These are phyloP conservation scores for Clamator glandarius DNA, from an alignment of 2,797 vertebrate genomes.

Conservation along the genomic window DNA sequence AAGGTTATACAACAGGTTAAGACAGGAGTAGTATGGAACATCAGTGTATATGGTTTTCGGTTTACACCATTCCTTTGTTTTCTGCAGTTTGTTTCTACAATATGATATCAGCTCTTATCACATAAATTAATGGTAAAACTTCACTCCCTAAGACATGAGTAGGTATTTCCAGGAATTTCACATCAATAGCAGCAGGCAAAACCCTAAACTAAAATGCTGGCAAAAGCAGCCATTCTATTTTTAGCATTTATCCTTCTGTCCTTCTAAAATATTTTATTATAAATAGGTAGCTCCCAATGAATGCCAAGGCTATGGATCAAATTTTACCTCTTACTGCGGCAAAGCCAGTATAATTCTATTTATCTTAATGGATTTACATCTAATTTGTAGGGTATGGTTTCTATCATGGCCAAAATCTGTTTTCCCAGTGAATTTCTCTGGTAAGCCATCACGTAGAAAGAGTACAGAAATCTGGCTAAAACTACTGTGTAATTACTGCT, in stretches of 20 bases:
- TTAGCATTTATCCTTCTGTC: neutral
- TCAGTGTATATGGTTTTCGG: neutral
- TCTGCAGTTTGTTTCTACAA: neutral
- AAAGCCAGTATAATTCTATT: neutral
- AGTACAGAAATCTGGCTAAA: neutral
- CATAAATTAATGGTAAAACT: neutral
- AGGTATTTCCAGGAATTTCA: neutral
- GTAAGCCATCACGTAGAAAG: neutral
- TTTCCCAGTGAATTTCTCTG: neutral
- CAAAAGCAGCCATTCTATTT: neutral
- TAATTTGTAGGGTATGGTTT: neutral
- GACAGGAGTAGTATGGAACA: neutral
- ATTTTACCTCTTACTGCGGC: neutral
- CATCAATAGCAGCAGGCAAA: neutral
- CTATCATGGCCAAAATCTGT: neutral
- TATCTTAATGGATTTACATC: neutral
- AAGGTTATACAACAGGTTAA: neutral
- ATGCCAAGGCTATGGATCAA: neutral
- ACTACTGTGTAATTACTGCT: neutral
- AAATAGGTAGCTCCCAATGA: neutral
- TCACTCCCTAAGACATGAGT: neutral
- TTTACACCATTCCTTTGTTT: neutral
- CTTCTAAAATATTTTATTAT: neutral
- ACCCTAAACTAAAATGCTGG: neutral
- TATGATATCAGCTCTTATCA: neutral